These are phyloP conservation scores for Zosterops pallidus DNA, from an alignment of 2,113 vertebrate species.

Conservation along the genomic window DNA sequence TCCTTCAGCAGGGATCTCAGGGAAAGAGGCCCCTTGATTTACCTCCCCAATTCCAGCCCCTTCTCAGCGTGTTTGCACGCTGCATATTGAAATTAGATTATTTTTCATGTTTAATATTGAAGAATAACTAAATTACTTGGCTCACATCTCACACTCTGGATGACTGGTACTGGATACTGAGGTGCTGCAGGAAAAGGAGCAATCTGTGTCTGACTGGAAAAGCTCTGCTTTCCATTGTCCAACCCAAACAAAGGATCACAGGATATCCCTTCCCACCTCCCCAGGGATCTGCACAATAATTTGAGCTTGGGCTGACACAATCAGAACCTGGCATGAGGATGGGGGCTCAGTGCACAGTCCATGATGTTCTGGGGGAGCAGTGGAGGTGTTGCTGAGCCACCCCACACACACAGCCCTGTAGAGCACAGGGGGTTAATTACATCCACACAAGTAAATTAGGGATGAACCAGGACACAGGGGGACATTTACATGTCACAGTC, in stretches of 20 bases:
- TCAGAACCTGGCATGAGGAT: neutral
- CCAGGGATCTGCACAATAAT: neutral
- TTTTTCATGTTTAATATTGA: conserved; percentile 22
- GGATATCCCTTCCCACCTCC: neutral
- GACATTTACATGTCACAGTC: neutral
- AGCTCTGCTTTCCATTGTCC: fast-evolving
- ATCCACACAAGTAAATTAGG: fast-evolving
- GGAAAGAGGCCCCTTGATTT: neutral
- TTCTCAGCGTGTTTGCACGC: neutral
- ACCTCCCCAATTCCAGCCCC: neutral
- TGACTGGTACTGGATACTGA: neutral
- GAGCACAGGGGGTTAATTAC: fast-evolving
- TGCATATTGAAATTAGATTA: neutral
- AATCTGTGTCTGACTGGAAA: neutral
- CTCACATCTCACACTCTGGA: neutral
- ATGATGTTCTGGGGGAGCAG: fast-evolving
- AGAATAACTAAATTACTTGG: conserved; percentile 9
- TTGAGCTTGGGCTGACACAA: neutral
- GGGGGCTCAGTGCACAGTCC: neutral
- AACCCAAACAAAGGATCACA: neutral
- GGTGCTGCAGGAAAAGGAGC: neutral
- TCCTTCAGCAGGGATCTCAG: neutral
- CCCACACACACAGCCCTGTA: neutral
- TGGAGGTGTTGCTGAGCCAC: fast-evolving
- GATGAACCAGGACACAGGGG: neutral